Evolutionary conservation across 2,888 invertebrate genomes (phyloP).

Genomic region (Apeira syringaria): DNA sequence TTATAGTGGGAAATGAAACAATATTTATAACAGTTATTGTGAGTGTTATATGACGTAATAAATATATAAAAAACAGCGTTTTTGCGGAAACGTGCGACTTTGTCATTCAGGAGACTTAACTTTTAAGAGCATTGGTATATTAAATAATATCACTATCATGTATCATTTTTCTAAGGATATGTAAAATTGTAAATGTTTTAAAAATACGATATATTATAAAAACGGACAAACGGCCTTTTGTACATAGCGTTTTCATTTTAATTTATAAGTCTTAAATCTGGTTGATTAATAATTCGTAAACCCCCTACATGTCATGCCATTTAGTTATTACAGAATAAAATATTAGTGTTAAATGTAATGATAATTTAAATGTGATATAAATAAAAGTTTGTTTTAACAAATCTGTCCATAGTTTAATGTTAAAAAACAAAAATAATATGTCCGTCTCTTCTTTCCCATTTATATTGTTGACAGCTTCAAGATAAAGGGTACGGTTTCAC

Average conservation of each 20-base stretch:
- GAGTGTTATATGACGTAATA: slow-evolving; percentile 15
- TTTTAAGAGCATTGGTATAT: slow-evolving; percentile 23
- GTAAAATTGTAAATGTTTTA: slow-evolving; percentile 71
- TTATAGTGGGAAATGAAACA: slow-evolving; percentile 7
- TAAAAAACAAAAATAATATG: slow-evolving; percentile 34
- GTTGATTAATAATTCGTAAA: slow-evolving; percentile 25
- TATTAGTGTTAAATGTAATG: slow-evolving; percentile 42
- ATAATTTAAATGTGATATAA: slow-evolving; percentile 57
- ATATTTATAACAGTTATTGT: slow-evolving; percentile 19
- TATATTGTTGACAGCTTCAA: neutral
- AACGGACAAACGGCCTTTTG: slow-evolving; percentile 62
- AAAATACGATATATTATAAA: slow-evolving; percentile 47
- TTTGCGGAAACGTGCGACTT: slow-evolving; percentile 27
- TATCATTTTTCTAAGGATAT: slow-evolving; percentile 37
- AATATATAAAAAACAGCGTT: slow-evolving; percentile 8
- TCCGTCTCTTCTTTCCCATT: slow-evolving; percentile 32
- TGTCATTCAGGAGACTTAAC: slow-evolving; percentile 17
- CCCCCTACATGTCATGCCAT: slow-evolving; percentile 31
- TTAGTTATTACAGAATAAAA: slow-evolving; percentile 29
- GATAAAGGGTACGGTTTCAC: slow-evolving; percentile 3
- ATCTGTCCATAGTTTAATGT: slow-evolving; percentile 60
- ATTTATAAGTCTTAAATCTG: slow-evolving; percentile 29
- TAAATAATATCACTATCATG: slow-evolving; percentile 34
- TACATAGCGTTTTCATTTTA: slow-evolving; percentile 67
- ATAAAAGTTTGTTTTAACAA: slow-evolving; percentile 61